A percentile compares a stretch with the other conserved stretches of the same genome.
phyloP scores from a whole-genome alignment of 2,888 invertebrate genomes.

The Drosophila robusta region DNA sequence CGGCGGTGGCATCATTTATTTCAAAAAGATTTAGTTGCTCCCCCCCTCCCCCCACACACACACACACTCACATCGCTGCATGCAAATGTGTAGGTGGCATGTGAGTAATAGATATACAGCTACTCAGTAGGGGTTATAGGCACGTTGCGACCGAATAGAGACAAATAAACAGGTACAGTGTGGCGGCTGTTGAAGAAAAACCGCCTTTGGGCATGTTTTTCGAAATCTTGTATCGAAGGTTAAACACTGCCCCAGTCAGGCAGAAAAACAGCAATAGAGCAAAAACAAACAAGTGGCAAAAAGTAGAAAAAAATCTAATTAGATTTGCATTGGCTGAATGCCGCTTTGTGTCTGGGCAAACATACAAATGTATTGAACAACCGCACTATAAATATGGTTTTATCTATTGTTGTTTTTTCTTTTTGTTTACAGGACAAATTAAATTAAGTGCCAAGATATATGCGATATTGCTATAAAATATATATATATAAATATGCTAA shows the following conservation, averaged over 20 bases:
- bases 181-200: slow-evolving; percentile 10
- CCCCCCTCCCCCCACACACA: slow-evolving; percentile 20
- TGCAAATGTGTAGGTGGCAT: slow-evolving; percentile 11
- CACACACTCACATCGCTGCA: slow-evolving; percentile 9
- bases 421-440: slow-evolving; percentile 40
- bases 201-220: slow-evolving; percentile 25
- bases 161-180: slow-evolving; percentile 45
- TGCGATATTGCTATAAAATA: slow-evolving; percentile 4
- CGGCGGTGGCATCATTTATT: slow-evolving; percentile 68
- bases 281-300: slow-evolving; percentile 26
- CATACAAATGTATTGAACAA: slow-evolving; percentile 21
- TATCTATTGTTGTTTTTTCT: slow-evolving; percentile 1
- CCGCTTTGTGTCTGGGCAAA: slow-evolving; percentile 21
- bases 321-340: slow-evolving; percentile 31
- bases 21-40: slow-evolving; percentile 57
- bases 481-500: slow-evolving; percentile 12
- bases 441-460: slow-evolving; percentile 13
- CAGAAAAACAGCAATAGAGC: slow-evolving; percentile 1
- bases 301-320: slow-evolving; percentile 28
- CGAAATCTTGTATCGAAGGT: slow-evolving; percentile 36
- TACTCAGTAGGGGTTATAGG: slow-evolving; percentile 22
- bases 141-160: slow-evolving; percentile 17
- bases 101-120: slow-evolving; percentile 27
- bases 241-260: slow-evolving; percentile 1
- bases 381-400: slow-evolving; percentile 1